Evolutionary conservation across 2,113 vertebrate species (phyloP), one percentile per base, ranked within the genome.

Genomic region (Oenanthe oenanthe): DNA sequence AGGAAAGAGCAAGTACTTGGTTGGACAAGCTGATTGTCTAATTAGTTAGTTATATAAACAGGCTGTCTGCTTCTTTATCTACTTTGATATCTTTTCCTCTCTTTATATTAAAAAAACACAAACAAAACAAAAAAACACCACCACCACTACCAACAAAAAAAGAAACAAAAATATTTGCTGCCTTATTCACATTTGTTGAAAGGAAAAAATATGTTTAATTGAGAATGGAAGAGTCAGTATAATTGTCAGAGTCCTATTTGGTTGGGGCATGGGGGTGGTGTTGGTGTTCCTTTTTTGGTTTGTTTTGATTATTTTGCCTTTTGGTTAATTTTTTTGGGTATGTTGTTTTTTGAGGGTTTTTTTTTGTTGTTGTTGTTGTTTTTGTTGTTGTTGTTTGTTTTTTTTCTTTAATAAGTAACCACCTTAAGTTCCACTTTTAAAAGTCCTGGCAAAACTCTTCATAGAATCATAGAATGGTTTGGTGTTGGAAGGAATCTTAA

Each of bases 251-350:
- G 16, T 45, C 21, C 19, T 51, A 6, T 31, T 67, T 36, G 17
- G 0, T 12, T 4, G 4, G 4, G 5, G 10, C 4, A 0, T 4
- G 3, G 4, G 5, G 0, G 1, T 24, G 7, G 7, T 34, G 20
- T 7, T 36, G 3, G 4, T n/a, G 5, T 6, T 13, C 7, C 28
- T 32, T 43, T 14, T 1, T 12, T n/a, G 32, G 1, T 10, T 84
- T 53, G 16, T 22, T 58, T 50, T 19, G 4, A 25, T 29, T 13
- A 28, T 45, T 45, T 63, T 66, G 17, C 2, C 12, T 28, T 76
- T 76, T 34, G 8, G 6, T 26, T 58, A 19, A 5, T 16, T 47
- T 38, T 45, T 34, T 48, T 28, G 11, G 18, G 10, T 26, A 2
- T 7, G 14, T 32, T 42, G 9, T 22, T n/a, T 25, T 24, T 29